Percentiles rank a stretch among this genome's conserved stretches.
phyloP scores from a whole-genome alignment of 2,888 invertebrate genomes.

The Erebia ligea region DNA sequence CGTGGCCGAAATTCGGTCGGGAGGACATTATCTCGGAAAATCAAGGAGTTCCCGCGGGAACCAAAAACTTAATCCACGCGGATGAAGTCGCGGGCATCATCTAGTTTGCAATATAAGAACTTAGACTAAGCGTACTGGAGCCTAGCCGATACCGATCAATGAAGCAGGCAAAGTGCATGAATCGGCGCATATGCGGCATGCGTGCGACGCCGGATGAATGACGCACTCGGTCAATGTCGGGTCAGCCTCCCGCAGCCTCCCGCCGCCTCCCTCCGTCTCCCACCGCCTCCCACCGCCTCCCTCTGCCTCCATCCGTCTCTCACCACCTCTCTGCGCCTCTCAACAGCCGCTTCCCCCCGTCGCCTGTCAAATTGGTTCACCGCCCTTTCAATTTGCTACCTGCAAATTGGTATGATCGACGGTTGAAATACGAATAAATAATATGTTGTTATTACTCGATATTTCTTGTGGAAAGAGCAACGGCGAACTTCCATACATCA shows the following conservation, averaged over 20 bases:
- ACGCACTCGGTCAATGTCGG: conserved; percentile 72
- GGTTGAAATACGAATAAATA: conserved; percentile 4
- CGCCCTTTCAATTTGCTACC: conserved; percentile 34
- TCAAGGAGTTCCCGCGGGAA: too few relatives aligned
- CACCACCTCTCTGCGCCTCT: not conserved
- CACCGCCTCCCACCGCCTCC: conserved; percentile 25
- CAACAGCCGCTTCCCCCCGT: not conserved
- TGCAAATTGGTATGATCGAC: conserved; percentile 33
- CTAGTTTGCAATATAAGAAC: too few relatives aligned
- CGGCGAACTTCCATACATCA: too few relatives aligned
- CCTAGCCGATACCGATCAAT: conserved; percentile 30
- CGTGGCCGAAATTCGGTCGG: too few relatives aligned
- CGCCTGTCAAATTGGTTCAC: conserved; percentile 29
- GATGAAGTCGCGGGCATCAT: too few relatives aligned
- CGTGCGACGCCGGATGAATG: conserved; percentile 55
- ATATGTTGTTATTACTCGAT: not conserved
- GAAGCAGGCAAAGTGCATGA: conserved; percentile 39
- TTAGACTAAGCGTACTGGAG: too few relatives aligned
- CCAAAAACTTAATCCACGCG: too few relatives aligned
- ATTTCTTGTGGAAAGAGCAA: too few relatives aligned
- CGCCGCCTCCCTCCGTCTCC: conserved; percentile 7
- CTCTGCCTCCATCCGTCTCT: conserved; percentile 2
- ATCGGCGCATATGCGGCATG: conserved; percentile 37
- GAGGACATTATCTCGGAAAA: too few relatives aligned
- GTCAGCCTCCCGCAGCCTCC: conserved; percentile 43